Conservation (phyloP, 2,113 vertebrate genomes). For the Patagioenas fasciata region DNA sequence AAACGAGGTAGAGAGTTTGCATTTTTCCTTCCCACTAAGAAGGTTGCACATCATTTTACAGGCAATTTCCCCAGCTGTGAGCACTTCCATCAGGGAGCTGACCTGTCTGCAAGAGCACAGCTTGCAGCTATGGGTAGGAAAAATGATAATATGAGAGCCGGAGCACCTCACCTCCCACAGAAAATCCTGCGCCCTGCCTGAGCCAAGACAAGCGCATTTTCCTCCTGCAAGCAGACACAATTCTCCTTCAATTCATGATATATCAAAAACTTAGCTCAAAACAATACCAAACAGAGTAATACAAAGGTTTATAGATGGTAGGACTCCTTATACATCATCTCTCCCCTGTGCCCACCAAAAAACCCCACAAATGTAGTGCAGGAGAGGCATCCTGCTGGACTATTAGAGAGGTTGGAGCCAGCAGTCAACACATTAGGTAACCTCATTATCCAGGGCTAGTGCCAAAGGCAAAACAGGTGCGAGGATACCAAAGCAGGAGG, state of each 20-base stretch:
- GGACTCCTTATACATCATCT: neutral
- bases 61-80: neutral
- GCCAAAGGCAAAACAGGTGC: slow-evolving; percentile 74
- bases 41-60: neutral
- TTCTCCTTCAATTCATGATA: neutral
- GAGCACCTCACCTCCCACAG: neutral
- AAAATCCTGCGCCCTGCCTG: neutral
- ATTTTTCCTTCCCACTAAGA: neutral
- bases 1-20: neutral
- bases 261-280: neutral
- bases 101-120: neutral
- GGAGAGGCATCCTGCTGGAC: slow-evolving; percentile 34
- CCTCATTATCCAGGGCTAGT: slow-evolving; percentile 52
- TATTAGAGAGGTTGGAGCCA: slow-evolving; percentile 13
- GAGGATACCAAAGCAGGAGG: slow-evolving; percentile 20
- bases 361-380: neutral
- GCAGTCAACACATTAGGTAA: slow-evolving; percentile 48
- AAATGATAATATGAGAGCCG: neutral
- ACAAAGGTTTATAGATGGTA: neutral
- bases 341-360: neutral
- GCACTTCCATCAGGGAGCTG: neutral
- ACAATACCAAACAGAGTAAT: neutral
- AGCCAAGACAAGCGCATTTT: neutral
- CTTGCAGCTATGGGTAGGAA: neutral
- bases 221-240: neutral